A percentile compares a stretch with the other conserved stretches of the same genome.
These are phyloP conservation scores for Gallinago undulata DNA, from an alignment of 2,113 vertebrate species.

Conservation along the genomic window DNA sequence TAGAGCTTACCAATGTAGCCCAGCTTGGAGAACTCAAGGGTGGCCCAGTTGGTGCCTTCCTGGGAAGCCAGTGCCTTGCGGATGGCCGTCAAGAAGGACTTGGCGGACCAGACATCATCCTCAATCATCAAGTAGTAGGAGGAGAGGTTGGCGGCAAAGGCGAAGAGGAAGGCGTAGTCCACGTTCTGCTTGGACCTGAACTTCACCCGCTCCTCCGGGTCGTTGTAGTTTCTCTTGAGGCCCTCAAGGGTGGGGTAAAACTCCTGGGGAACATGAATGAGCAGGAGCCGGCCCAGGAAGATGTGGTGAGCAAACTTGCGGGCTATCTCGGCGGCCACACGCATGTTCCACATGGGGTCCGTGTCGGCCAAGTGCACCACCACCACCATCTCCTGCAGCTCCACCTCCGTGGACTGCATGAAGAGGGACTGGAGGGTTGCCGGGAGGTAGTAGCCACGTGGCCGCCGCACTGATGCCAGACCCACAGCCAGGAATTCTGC, in stretches of 20 bases:
- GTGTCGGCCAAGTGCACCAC: conserved; percentile 83
- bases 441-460: conserved; percentile 72
- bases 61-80: conserved; percentile 59
- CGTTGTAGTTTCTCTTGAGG: conserved; percentile 78
- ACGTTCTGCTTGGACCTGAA: conserved; percentile 88
- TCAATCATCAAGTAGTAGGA: conserved; percentile 87
- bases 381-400: conserved; percentile 81
- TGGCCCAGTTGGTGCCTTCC: conserved; percentile 76
- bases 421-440: conserved; percentile 83
- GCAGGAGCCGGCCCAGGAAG: conserved; percentile 74
- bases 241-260: conserved; percentile 71
- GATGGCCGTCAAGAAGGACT: conserved; percentile 78
- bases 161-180: conserved; percentile 82
- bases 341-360: conserved; percentile 69
- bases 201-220: conserved; percentile 73
- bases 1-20: conserved; percentile 89
- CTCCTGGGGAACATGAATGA: conserved; percentile 68
- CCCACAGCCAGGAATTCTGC: conserved; percentile 83
- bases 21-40: conserved; percentile 86
- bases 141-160: conserved; percentile 79
- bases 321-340: conserved; percentile 28
- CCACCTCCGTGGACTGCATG: conserved; percentile 73
- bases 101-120: conserved; percentile 74
- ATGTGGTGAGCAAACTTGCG: conserved; percentile 66
- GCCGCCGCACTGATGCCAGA: conserved; percentile 72